Percentiles rank a stretch among this genome's conserved stretches.
Conservation (phyloP, 2,888 invertebrate species). For the Microctonus aethiopoides region DNA sequence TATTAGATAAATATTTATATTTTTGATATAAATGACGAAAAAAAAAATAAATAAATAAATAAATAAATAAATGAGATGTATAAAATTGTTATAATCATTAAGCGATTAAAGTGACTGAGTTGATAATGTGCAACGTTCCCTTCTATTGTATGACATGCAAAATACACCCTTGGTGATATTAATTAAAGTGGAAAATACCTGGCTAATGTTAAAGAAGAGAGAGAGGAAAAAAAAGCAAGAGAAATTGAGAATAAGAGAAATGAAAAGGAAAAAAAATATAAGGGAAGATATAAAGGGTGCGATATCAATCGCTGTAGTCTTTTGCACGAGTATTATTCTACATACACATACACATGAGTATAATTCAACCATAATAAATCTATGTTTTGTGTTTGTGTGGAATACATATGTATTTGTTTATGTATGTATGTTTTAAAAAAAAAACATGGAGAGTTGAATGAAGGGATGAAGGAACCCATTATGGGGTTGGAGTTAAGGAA, state of each 20-base stretch:
- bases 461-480: neutral
- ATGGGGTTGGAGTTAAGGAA: neutral
- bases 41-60: too few relatives aligned
- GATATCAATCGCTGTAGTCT: neutral
- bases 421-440: neutral
- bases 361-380: neutral
- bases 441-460: neutral
- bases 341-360: neutral
- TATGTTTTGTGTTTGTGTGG: neutral
- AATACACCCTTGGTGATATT: constrained; percentile 8
- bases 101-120: neutral
- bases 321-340: neutral
- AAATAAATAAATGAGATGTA: neutral
- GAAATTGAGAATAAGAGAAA: neutral
- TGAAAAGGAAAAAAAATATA: neutral
- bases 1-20: neutral
- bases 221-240: neutral
- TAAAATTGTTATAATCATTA: constrained; percentile 6
- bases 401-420: neutral
- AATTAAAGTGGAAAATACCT: too few relatives aligned
- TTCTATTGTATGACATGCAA: constrained; percentile 11
- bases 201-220: neutral
- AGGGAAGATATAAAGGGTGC: neutral
- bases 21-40: neutral
- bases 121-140: constrained; percentile 18